Conservation (phyloP, 2,888 invertebrate species). For the Callosobruchus maculatus region DNA sequence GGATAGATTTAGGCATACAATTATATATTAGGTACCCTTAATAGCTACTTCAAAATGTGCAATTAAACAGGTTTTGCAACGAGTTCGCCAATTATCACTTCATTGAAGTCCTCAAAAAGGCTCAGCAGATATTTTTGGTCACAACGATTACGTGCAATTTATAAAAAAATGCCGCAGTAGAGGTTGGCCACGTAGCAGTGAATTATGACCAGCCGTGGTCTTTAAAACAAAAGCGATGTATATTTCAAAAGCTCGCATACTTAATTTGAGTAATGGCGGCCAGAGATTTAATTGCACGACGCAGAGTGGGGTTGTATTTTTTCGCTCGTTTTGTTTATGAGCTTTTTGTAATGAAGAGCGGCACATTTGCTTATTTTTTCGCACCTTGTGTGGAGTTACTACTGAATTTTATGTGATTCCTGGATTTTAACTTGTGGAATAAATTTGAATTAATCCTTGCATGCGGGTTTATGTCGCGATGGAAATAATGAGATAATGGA, state of each 20-base stretch:
- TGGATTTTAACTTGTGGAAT: not conserved
- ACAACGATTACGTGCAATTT: too few species aligned
- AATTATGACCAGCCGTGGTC: not conserved
- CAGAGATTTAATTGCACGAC: not conserved
- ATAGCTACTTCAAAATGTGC: too few species aligned
- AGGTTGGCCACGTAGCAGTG: not conserved
- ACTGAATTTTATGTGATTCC: not conserved
- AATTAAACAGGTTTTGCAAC: too few species aligned
- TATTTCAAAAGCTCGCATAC: not conserved
- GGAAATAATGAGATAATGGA: too few species aligned
- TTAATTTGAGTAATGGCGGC: not conserved
- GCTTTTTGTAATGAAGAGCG: not conserved
- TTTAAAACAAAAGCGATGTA: not conserved
- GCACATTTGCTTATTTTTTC: not conserved
- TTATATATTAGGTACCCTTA: too few species aligned
- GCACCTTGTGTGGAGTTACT: not conserved
- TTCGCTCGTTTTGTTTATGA: not conserved
- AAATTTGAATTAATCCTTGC: not conserved
- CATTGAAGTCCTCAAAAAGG: too few species aligned
- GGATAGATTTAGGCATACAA: too few species aligned
- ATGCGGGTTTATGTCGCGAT: too few species aligned
- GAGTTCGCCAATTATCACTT: too few species aligned
- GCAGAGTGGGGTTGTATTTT: not conserved
- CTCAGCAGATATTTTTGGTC: too few species aligned
- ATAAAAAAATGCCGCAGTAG: too few species aligned